These are phyloP conservation scores for Rhagonycha fulva DNA, from an alignment of 2,888 invertebrate genomes.

Conservation along the genomic window DNA sequence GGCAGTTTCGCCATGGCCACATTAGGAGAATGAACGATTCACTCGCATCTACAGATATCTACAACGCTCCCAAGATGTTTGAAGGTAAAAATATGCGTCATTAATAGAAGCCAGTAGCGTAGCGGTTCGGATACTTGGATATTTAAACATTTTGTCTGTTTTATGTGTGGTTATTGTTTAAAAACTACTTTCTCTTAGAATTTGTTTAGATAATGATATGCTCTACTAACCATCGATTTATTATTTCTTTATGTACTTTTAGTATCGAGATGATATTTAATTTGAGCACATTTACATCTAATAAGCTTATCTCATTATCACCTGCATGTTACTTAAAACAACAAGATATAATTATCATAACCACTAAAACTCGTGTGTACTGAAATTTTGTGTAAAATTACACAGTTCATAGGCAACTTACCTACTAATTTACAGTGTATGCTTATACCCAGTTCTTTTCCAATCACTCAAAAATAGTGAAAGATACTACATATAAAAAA, in stretches of 20 bases:
- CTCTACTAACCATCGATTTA: slow-evolving; percentile 25
- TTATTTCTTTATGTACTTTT: slow-evolving; percentile 19
- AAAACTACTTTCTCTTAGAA: slow-evolving; percentile 31
- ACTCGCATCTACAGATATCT: slow-evolving; percentile 7
- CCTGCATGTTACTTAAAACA: slow-evolving; percentile 14
- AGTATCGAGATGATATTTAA: slow-evolving; percentile 19
- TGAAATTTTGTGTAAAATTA: no score
- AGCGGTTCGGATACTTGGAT: slow-evolving; percentile 41
- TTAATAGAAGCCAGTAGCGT: slow-evolving; percentile 43
- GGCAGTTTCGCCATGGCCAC: slow-evolving; percentile 30
- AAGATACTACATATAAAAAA: no score
- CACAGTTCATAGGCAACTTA: no score
- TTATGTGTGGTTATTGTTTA: slow-evolving; percentile 31
- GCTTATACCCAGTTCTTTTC: no score
- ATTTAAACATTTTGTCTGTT: slow-evolving; percentile 25
- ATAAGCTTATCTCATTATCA: slow-evolving; percentile 12
- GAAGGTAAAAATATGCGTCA: slow-evolving; percentile 47
- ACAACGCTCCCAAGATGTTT: slow-evolving; percentile 27
- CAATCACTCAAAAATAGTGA: no score
- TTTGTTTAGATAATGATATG: slow-evolving; percentile 25
- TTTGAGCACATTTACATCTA: slow-evolving; percentile 20
- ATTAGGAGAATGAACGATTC: slow-evolving; percentile 22
- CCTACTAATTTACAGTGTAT: no score
- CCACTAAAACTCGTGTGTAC: no score
- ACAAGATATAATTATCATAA: no score